phyloP scores from a whole-genome alignment of 1,140 invertebrate genomes.

The Hyles vespertilio region DNA sequence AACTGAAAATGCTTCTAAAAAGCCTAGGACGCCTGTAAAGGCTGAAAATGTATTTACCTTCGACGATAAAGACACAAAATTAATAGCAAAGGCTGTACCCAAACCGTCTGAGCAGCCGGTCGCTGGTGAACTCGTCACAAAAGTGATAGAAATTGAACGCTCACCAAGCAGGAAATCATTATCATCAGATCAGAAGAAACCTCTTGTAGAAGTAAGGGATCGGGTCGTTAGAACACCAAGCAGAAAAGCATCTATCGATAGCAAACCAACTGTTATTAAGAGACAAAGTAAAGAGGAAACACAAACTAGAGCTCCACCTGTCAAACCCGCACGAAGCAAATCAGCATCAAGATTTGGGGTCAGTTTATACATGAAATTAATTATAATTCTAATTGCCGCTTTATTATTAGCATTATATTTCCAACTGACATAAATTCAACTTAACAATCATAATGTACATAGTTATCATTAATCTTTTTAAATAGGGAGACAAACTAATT shows the following conservation, averaged over 20 bases:
- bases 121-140: constrained; percentile 55
- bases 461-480: constrained; percentile 1
- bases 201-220: constrained; percentile 62
- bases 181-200: constrained; percentile 45
- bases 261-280: constrained; percentile 41
- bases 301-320: constrained; percentile 59
- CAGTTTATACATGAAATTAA: constrained; percentile 62
- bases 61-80: constrained; percentile 44
- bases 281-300: constrained; percentile 41
- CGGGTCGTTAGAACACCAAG: constrained; percentile 65
- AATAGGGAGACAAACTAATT: constrained; percentile 44
- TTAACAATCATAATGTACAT: constrained; percentile 11
- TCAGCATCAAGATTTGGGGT: constrained; percentile 72
- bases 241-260: constrained; percentile 47
- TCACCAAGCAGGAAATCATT: constrained; percentile 60
- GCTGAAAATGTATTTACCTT: constrained; percentile 39
- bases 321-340: constrained; percentile 73
- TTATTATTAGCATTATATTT: constrained; percentile 63
- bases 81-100: constrained; percentile 21
- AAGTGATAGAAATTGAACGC: constrained; percentile 65
- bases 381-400: constrained; percentile 54
- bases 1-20: constrained; percentile 30
- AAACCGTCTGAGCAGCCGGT: constrained; percentile 28
- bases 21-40: constrained; percentile 38
- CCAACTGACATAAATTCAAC: constrained; percentile 27